These are phyloP conservation scores for Hipparchia semele DNA, from an alignment of 2,888 invertebrate genomes.

Conservation along the genomic window DNA sequence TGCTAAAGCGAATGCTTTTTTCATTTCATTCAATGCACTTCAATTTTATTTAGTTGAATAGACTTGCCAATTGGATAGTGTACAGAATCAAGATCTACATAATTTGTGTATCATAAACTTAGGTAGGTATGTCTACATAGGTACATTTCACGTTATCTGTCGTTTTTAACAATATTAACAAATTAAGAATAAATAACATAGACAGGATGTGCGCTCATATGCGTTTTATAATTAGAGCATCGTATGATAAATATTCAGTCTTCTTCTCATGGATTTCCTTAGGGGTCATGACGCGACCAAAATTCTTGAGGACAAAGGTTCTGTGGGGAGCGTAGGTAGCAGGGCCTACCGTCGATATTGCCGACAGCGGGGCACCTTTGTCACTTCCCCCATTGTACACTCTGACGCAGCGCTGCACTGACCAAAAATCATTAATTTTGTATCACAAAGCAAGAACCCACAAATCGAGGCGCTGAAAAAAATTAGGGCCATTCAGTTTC, in stretches of 20 bases:
- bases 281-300: slow-evolving; percentile 71
- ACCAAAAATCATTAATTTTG: slow-evolving; percentile 83
- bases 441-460: slow-evolving; percentile 82
- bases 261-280: slow-evolving; percentile 66
- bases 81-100: too few species aligned
- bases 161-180: slow-evolving; percentile 12
- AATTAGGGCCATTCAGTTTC: slow-evolving; percentile 73
- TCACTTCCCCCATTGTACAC: slow-evolving; percentile 71
- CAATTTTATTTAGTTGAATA: too few species aligned
- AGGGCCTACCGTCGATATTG: slow-evolving; percentile 75
- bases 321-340: slow-evolving; percentile 73
- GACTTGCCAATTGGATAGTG: too few species aligned
- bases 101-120: too few species aligned
- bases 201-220: slow-evolving; percentile 35
- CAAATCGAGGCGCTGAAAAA: slow-evolving; percentile 78
- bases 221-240: slow-evolving; percentile 60
- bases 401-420: slow-evolving; percentile 71
- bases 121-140: too few species aligned
- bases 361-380: slow-evolving; percentile 81
- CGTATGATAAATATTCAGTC: slow-evolving; percentile 59
- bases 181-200: slow-evolving; percentile 31
- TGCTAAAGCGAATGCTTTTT: too few species aligned
- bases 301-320: slow-evolving; percentile 72
- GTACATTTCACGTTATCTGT: slow-evolving; percentile 1
- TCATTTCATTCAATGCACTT: too few species aligned